Base-by-base conservation (phyloP, 1,140 invertebrate genomes). In the Eriosoma lanigerum region DNA sequence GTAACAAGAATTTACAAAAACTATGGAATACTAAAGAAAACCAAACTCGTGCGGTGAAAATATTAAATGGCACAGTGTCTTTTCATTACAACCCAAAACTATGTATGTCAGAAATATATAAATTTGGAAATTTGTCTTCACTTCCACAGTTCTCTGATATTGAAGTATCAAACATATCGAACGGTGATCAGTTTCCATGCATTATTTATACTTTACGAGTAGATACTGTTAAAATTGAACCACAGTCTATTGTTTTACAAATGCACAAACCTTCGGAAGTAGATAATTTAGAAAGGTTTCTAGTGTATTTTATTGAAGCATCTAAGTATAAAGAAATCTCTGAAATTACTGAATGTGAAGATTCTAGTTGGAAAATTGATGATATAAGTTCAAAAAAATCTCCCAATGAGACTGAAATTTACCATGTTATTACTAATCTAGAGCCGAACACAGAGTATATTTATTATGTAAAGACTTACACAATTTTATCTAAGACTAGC, bases 41-140 rank as follows among this genome's bases (percentile, higher is more conserved):
- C 10, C 87, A 89, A 3, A 88, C 86, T 29, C 85, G 85, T 46
- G 88, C 87, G 8, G 81, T 87, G 21, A 84, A 85, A 10, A 88
- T 90, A 29, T 88, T 88, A 1, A 84, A 86, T 0, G 93, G 95
- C 5, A 90, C 89, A 38, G 87, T 98, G 0, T 94, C 93, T 84
- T 97, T 98, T 84, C 96, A 98, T 84, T 93, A 94, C 84, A 99
- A 99, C 86, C 93, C 94, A n/a, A 96, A 96, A 85, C 87, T 99
- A 1, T 99, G 97, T 86, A 86, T 91, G 6, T 86, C 91, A 75
- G 91, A 92, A 82, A 97, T 98, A 80, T 86, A 92, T 38, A 86
- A 86, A 17, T 85, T 94, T 6, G 85, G 87, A 5, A 85, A 89
- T 44, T 88, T 90, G 70, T 88, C 88, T 0, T 82, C 83, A 0